Evolutionary conservation across 2,113 vertebrate species (phyloP).

Genomic region (Leptosomus discolor): DNA sequence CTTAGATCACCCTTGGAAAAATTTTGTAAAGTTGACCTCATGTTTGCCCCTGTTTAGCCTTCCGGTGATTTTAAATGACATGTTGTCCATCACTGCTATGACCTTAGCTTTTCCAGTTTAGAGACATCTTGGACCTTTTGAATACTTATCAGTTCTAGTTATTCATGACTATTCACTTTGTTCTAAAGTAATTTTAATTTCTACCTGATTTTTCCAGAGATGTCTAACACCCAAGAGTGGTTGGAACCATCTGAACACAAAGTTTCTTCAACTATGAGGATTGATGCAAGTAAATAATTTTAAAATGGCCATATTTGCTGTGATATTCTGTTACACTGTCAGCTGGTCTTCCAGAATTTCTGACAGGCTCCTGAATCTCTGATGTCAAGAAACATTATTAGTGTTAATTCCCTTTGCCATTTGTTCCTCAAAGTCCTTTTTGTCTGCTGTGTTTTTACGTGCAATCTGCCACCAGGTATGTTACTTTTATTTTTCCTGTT

Average conservation of each 20-base stretch:
- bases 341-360: not conserved
- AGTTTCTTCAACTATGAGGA: not conserved
- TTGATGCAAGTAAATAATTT: not conserved
- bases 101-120: not conserved
- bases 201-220: not conserved
- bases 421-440: not conserved
- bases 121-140: not conserved
- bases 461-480: not conserved
- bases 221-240: not conserved
- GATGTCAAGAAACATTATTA: not conserved
- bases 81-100: not conserved
- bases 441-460: not conserved
- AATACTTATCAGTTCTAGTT: not conserved
- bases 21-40: not conserved
- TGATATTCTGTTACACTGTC: not conserved
- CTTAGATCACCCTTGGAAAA: not conserved
- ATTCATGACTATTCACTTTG: not conserved
- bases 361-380: not conserved
- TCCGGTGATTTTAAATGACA: not conserved
- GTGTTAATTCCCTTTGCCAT: not conserved
- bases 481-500: not conserved
- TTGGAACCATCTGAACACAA: not conserved
- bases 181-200: not conserved
- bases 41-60: not conserved
- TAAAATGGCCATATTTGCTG: not conserved